A percentile compares a stretch with the other conserved stretches of the same genome.
These are phyloP conservation scores for Subanguina moxae DNA, from an alignment of 1,140 invertebrate species.

Conservation along the genomic window DNA sequence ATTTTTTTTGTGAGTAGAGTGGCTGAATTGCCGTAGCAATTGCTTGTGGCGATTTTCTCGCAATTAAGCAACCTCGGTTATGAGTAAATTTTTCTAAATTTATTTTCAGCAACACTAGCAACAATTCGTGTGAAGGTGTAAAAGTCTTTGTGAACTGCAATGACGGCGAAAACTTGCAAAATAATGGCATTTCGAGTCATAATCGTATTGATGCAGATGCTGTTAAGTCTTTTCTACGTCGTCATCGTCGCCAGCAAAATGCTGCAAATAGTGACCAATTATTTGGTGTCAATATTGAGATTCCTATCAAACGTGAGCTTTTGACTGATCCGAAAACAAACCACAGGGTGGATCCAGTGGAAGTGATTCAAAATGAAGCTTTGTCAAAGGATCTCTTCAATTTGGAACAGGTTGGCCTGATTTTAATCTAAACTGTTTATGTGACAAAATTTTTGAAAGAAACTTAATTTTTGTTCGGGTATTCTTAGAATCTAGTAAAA, in stretches of 20 bases:
- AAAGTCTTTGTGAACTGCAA: conserved; percentile 7
- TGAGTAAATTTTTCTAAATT: too few relatives aligned
- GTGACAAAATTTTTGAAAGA: too few relatives aligned
- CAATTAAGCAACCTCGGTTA: too few relatives aligned
- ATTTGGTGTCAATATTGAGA: conserved; percentile 37
- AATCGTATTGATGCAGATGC: conserved; percentile 12
- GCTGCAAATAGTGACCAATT: conserved; percentile 12
- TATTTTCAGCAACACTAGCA: conserved; percentile 6
- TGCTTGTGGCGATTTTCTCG: too few relatives aligned
- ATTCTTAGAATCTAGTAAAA: too few relatives aligned
- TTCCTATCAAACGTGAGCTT: conserved; percentile 32
- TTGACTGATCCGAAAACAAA: conserved; percentile 19
- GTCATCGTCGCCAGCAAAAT: conserved; percentile 10
- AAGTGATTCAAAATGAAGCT: conserved; percentile 54
- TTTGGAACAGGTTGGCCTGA: conserved; percentile 50
- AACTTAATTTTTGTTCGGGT: too few relatives aligned
- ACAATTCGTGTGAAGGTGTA: conserved; percentile 11
- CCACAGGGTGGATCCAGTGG: conserved; percentile 28
- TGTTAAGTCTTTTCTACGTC: conserved; percentile 22
- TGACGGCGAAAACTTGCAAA: conserved; percentile 1
- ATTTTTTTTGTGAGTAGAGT: background rate
- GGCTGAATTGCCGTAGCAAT: too few relatives aligned
- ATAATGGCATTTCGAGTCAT: background rate
- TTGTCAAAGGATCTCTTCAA: conserved; percentile 47
- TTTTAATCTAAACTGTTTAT: background rate